These are phyloP conservation scores for Pegoplata infirma DNA, from an alignment of 2,888 invertebrate genomes.

Conservation along the genomic window DNA sequence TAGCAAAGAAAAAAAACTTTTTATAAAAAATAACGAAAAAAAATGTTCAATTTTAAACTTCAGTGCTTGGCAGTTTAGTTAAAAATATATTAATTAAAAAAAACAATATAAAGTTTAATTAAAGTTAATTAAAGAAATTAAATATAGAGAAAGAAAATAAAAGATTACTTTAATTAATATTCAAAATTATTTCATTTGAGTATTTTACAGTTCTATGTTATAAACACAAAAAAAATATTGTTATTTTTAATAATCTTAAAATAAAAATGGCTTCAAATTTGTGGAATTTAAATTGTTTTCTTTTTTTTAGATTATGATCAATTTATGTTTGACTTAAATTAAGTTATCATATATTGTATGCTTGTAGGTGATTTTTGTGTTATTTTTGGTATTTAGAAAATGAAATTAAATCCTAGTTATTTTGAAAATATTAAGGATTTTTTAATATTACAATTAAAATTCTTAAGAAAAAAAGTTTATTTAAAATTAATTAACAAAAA, in stretches of 20 bases:
- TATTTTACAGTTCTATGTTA: slow-evolving; percentile 18
- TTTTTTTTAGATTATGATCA: background rate
- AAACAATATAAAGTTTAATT: slow-evolving; percentile 14
- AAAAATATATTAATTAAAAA: slow-evolving; percentile 28
- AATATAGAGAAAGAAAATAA: background rate
- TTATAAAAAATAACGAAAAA: slow-evolving; percentile 29
- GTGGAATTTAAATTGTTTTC: background rate
- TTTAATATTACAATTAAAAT: slow-evolving; percentile 24
- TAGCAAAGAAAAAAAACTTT: slow-evolving; percentile 22
- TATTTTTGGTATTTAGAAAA: slow-evolving; percentile 34
- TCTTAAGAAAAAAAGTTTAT: slow-evolving; percentile 20
- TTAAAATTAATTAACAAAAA: slow-evolving; percentile 57
- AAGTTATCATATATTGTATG: slow-evolving; percentile 31
- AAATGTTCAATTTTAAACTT: slow-evolving; percentile 40
- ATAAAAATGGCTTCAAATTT: background rate
- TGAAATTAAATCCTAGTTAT: slow-evolving; percentile 18
- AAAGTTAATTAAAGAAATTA: background rate
- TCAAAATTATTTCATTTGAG: slow-evolving; percentile 29
- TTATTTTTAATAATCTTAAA: background rate
- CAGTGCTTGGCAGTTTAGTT: slow-evolving; percentile 37
- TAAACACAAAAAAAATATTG: background rate
- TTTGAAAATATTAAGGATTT: slow-evolving; percentile 46
- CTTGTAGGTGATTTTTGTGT: slow-evolving; percentile 15
- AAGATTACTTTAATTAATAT: background rate
- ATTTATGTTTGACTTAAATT: slow-evolving; percentile 33